These are phyloP conservation scores for Euzophera pinguis DNA, from an alignment of 2,888 invertebrate species.

Conservation along the genomic window DNA sequence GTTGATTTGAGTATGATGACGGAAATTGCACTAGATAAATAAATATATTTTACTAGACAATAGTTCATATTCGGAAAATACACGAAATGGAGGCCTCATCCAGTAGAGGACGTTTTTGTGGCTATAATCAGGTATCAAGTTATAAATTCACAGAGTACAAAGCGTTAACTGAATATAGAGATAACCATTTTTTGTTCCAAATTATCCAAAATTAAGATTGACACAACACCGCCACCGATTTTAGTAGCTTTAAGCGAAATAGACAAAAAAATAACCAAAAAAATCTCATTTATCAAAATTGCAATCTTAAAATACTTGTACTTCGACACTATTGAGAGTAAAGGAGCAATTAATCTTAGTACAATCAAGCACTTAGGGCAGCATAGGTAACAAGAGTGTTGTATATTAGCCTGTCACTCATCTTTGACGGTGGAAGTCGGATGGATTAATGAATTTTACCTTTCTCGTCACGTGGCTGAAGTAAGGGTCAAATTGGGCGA, in stretches of 20 bases:
- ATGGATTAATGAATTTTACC: constrained; percentile 26
- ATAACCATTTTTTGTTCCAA: not conserved
- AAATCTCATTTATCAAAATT: constrained; percentile 4
- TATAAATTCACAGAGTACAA: not conserved
- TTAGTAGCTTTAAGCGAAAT: not conserved
- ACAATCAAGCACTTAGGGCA: constrained; percentile 41
- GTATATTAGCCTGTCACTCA: constrained; percentile 52
- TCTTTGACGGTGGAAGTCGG: constrained; percentile 25
- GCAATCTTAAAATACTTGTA: constrained; percentile 7
- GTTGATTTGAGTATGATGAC: no score
- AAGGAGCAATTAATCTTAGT: constrained; percentile 37
- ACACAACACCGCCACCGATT: constrained; percentile 2
- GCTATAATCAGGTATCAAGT: no score
- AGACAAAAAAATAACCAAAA: not conserved
- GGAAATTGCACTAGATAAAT: no score
- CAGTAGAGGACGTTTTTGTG: no score
- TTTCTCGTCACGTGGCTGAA: not conserved
- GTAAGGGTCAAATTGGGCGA: not conserved
- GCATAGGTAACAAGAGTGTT: constrained; percentile 18
- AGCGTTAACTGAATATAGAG: not conserved
- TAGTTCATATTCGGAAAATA: no score
- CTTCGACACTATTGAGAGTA: constrained; percentile 19
- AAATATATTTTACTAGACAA: no score
- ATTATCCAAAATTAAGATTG: constrained; percentile 9
- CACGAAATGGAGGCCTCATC: no score